These are phyloP conservation scores for Cynopterus brachyotis DNA, from an alignment of 2,113 vertebrate genomes.

Conservation along the genomic window DNA sequence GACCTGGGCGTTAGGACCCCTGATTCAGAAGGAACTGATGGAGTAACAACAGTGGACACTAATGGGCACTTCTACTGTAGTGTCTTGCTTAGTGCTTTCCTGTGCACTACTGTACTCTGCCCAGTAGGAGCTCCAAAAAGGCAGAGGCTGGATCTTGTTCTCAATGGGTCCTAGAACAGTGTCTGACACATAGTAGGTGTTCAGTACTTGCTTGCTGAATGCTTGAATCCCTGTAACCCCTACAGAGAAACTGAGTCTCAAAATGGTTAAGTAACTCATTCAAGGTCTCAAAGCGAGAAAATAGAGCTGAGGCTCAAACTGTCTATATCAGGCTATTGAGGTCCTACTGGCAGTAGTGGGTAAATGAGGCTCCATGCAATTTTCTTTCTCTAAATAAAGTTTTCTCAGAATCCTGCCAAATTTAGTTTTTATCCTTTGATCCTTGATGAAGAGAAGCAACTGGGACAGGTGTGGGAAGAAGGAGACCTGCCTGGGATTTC, in stretches of 20 bases:
- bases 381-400: background rate
- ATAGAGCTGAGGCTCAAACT: background rate
- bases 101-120: too few relatives aligned
- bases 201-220: background rate
- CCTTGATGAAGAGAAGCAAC: background rate
- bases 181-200: background rate
- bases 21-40: background rate
- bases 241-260: background rate
- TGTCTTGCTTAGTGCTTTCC: background rate
- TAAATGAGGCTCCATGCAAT: background rate
- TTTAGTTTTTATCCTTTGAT: background rate
- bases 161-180: background rate
- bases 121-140: background rate
- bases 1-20: too few relatives aligned
- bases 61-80: background rate
- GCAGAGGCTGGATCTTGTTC: background rate
- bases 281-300: background rate
- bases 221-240: background rate
- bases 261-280: background rate
- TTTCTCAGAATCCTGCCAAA: conserved; percentile 8
- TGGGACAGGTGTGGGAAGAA: background rate
- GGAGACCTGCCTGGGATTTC: background rate
- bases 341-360: background rate
- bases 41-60: background rate
- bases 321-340: background rate